Evolutionary conservation across 2,797 vertebrate genomes (phyloP).

Genomic region (Oreonectes daqikongensis): DNA sequence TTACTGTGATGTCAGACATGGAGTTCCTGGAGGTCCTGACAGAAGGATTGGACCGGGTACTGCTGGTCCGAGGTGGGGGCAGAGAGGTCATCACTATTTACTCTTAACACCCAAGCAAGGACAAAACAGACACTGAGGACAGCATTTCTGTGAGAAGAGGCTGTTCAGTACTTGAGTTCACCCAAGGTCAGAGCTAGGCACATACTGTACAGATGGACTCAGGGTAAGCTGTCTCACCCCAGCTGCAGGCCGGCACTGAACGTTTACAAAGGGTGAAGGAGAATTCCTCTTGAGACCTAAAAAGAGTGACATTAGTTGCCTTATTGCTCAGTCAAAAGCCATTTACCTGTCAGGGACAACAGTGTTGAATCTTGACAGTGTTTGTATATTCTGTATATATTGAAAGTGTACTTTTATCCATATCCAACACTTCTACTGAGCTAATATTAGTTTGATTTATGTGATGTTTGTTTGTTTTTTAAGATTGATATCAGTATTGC

Average conservation of each 20-base stretch:
- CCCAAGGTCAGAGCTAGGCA: not conserved
- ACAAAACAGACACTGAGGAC: not conserved
- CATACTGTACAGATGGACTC: constrained; percentile 10
- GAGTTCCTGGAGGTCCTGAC: constrained; percentile 95
- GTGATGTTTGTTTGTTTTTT: not conserved
- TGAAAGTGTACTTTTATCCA: not conserved
- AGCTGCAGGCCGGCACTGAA: constrained; percentile 20
- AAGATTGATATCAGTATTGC: constrained; percentile 15
- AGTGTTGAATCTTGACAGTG: constrained; percentile 24
- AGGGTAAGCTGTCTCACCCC: constrained; percentile 1
- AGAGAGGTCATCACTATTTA: constrained; percentile 97
- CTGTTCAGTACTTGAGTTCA: not conserved
- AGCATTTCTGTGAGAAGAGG: not conserved
- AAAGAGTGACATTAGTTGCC: not conserved
- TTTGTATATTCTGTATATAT: constrained; percentile 18
- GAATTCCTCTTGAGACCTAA: constrained; percentile 8
- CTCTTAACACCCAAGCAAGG: constrained; percentile 74
- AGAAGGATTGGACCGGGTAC: constrained; percentile 87
- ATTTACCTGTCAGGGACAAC: not conserved
- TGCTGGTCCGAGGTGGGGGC: constrained; percentile 92
- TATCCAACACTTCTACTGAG: not conserved
- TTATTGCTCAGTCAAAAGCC: not conserved
- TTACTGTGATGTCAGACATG: constrained; percentile 82
- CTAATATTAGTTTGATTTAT: constrained; percentile 1
- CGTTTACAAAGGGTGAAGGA: not conserved